Base-by-base conservation (phyloP, 2,797 vertebrate species). In the Pangasius larnaudii region DNA sequence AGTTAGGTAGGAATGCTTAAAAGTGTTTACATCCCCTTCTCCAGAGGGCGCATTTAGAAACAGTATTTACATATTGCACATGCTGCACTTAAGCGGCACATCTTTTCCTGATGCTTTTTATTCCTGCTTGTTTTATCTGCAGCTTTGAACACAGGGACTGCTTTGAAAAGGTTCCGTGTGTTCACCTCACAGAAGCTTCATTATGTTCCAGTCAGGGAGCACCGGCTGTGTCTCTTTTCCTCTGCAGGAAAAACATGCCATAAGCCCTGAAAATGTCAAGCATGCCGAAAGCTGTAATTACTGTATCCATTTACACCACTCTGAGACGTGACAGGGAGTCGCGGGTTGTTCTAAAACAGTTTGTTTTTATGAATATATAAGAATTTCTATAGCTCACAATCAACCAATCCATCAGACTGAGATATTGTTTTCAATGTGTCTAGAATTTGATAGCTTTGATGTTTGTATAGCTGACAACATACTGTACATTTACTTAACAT, bases 281-380 rank as follows among this genome's bases (percentile, higher is more conserved):
- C 93, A 90, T 93, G 90, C 92, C 91, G 87, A 93, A 92, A 91
- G 91, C 92, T 79, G 90, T 93, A 94, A 95, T 94, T 94, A 91
- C 93, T 86, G 91, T 84, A 82, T 92, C 92, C 92, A 85, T 94
- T 94, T 91, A 92, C 92, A 86, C 89, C 24, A 65, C 90, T 79
- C 82, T 67, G 92, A 88, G 85, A 89, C 90, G 93, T 89, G 86
- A 46, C 91, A 88, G 91, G 91, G 61, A 78, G 87, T 79, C 33
- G n/a, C 7, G 24, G 67, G 11, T 80, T 84, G 80, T 85, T 85
- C 59, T 85, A 78, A 84, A 89, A 90, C 79, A 74, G 78, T 86
- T 89, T 67, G 71, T 89, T 89, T 59, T 84, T 79, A 86, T 58
- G 27, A 89, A 89, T 86, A 84, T 75, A 83, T 77, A 84, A 72